phyloP scores from a whole-genome alignment of 2,113 vertebrate species.

The Amphilophus citrinellus region DNA sequence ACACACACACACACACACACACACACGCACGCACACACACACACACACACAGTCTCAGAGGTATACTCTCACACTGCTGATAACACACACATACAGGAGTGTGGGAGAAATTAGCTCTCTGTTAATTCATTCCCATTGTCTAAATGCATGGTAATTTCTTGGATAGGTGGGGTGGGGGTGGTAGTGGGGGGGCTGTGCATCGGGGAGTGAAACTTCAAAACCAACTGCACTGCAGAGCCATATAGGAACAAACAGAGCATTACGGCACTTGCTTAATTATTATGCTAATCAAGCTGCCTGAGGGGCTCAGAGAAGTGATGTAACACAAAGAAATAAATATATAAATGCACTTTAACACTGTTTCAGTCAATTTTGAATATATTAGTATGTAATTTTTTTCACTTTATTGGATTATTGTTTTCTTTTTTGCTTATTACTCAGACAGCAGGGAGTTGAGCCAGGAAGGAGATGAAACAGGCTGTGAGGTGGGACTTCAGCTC shows the following conservation, averaged over 20 bases:
- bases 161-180: background rate
- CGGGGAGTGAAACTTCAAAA: conserved; percentile 44
- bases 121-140: conserved; percentile 66
- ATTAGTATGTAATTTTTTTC: conserved; percentile 19
- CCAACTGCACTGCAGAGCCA: conserved; percentile 37
- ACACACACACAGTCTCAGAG: conserved; percentile 19
- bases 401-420: conserved; percentile 54
- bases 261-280: conserved; percentile 68
- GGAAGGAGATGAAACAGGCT: conserved; percentile 14
- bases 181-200: background rate
- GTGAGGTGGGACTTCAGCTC: conserved; percentile 19
- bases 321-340: conserved; percentile 68
- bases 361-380: conserved; percentile 31
- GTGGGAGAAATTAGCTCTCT: conserved; percentile 53
- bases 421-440: conserved; percentile 1
- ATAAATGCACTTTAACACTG: conserved; percentile 40
- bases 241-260: conserved; percentile 59
- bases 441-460: conserved; percentile 23
- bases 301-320: conserved; percentile 57
- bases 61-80: conserved; percentile 16
- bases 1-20: conserved; percentile 5
- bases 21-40: background rate
- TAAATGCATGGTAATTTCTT: conserved; percentile 59
- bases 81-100: conserved; percentile 40
- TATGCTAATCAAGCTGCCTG: conserved; percentile 68